phyloP scores from a whole-genome alignment of 1,140 invertebrate genomes.

The Popillia japonica region DNA sequence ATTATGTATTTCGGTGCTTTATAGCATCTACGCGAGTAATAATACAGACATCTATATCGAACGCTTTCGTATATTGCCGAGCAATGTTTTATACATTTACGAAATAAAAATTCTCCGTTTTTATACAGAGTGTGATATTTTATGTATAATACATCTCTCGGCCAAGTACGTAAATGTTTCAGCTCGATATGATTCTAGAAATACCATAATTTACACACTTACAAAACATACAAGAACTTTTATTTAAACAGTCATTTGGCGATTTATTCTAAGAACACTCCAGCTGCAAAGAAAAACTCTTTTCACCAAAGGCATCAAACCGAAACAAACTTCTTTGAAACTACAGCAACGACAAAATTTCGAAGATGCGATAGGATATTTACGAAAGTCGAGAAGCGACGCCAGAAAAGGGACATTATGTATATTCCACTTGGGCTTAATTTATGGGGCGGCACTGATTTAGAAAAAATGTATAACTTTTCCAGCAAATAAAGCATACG shows the following conservation, averaged over 20 bases:
- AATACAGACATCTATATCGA: not conserved
- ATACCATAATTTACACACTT: no score
- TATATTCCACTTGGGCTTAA: slow-evolving; percentile 27
- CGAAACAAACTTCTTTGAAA: slow-evolving; percentile 22
- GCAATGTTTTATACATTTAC: not conserved
- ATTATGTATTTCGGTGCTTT: slow-evolving; percentile 23
- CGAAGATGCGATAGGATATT: not conserved
- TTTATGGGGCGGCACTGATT: slow-evolving; percentile 30
- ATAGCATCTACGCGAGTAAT: not conserved
- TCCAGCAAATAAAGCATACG: slow-evolving; percentile 22
- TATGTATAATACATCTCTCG: no score
- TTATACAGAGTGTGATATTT: no score
- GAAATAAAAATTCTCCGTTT: not conserved
- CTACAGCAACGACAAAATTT: not conserved
- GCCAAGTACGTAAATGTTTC: no score
- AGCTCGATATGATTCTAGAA: no score
- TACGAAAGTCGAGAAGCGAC: not conserved
- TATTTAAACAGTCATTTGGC: not conserved
- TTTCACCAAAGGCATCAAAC: slow-evolving; percentile 5
- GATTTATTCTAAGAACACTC: not conserved
- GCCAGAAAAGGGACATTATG: not conserved
- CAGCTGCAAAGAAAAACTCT: not conserved
- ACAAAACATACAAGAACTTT: not conserved
- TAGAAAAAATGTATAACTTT: slow-evolving; percentile 32
- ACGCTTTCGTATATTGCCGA: no score